Evolutionary conservation across 2,888 invertebrate genomes (phyloP).

Genomic region (Cyaniris semiargus): DNA sequence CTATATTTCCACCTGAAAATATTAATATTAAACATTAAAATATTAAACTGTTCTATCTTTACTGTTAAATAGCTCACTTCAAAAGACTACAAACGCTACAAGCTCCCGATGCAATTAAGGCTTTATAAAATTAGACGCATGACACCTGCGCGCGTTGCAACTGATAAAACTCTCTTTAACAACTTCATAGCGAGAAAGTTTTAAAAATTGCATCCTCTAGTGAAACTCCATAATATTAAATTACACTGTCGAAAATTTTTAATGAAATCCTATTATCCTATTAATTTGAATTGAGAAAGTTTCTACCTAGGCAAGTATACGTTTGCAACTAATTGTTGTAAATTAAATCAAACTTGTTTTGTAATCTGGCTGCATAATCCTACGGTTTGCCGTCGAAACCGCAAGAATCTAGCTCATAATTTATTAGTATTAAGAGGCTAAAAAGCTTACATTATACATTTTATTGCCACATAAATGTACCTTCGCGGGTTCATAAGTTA

Average conservation of each 20-base stretch:
- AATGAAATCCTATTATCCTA: background rate
- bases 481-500: slow-evolving; percentile 26
- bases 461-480: slow-evolving; percentile 25
- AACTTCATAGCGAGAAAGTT: background rate
- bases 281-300: background rate
- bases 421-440: slow-evolving; percentile 9
- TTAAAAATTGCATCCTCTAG: slow-evolving; percentile 1
- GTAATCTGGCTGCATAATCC: background rate
- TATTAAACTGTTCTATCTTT: background rate
- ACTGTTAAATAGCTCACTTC: background rate
- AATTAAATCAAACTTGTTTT: background rate
- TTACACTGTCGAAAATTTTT: background rate
- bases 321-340: background rate
- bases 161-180: slow-evolving; percentile 1
- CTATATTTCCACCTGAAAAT: background rate
- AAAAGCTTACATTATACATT: slow-evolving; percentile 26
- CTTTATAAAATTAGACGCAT: background rate
- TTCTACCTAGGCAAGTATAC: background rate
- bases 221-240: background rate
- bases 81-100: background rate
- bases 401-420: background rate
- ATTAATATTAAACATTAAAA: no score
- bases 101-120: background rate
- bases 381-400: background rate
- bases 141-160: slow-evolving; percentile 1